These are phyloP conservation scores for Phortica okadai DNA, from an alignment of 2,888 invertebrate species.

Conservation along the genomic window DNA sequence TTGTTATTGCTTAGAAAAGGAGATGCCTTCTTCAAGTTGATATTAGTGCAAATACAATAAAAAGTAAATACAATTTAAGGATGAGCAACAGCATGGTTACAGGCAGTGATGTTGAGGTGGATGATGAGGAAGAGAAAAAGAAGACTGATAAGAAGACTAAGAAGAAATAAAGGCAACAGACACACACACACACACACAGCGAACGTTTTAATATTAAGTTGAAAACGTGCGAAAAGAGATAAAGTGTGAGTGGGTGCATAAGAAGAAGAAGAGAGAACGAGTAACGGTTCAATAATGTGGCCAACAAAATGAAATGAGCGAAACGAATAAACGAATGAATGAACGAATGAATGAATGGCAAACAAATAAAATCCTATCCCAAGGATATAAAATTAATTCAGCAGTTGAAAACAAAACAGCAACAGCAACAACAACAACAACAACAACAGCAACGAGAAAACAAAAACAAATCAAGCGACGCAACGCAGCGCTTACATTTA, in stretches of 20 bases:
- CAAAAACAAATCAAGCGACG: background rate
- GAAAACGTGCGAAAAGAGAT: too few relatives aligned
- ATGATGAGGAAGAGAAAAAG: too few relatives aligned
- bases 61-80: too few relatives aligned
- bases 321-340: constrained; percentile 3
- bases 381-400: constrained; percentile 46
- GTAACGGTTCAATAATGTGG: constrained; percentile 26
- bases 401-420: constrained; percentile 40
- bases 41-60: too few relatives aligned
- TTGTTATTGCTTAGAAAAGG: too few relatives aligned
- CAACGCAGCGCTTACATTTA: background rate
- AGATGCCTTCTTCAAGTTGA: too few relatives aligned
- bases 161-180: background rate
- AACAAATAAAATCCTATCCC: constrained; percentile 45
- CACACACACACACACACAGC: background rate
- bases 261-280: background rate
- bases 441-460: background rate
- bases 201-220: too few relatives aligned
- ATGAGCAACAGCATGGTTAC: too few relatives aligned
- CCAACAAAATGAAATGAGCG: background rate
- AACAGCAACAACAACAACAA: constrained; percentile 13
- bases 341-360: constrained; percentile 35
- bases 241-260: too few relatives aligned
- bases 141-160: too few relatives aligned
- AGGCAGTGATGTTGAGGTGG: too few relatives aligned